phyloP scores from a whole-genome alignment of 2,113 vertebrate genomes.

The Nothocercus julius region DNA sequence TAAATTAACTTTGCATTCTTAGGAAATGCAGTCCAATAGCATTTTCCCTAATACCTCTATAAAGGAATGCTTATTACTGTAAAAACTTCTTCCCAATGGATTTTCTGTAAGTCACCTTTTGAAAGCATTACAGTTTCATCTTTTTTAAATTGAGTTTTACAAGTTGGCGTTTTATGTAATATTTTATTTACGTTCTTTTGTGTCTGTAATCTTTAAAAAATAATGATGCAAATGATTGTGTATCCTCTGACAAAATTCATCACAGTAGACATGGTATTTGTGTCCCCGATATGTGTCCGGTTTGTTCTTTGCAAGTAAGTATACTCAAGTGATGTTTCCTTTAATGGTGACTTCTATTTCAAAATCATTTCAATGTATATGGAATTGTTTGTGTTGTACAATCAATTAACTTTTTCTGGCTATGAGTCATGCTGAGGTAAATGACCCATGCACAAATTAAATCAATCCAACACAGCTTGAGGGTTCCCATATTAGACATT shows the following conservation, averaged over 20 bases:
- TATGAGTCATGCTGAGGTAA: not conserved
- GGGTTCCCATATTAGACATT: not conserved
- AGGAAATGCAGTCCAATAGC: not conserved
- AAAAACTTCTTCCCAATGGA: not conserved
- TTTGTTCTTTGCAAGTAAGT: not conserved
- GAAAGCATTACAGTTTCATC: not conserved
- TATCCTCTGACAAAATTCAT: not conserved
- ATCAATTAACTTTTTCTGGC: not conserved
- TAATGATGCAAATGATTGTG: not conserved
- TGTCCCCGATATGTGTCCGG: not conserved
- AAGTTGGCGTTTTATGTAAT: not conserved
- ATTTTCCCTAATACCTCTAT: not conserved
- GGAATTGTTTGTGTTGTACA: not conserved
- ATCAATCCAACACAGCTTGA: not conserved
- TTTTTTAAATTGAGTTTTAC: not conserved
- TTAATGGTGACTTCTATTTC: not conserved
- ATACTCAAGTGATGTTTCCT: not conserved
- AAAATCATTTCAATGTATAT: not conserved
- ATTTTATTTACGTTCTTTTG: not conserved
- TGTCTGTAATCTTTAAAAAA: not conserved
- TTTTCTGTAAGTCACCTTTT: not conserved
- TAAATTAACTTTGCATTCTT: not conserved
- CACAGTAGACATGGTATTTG: not conserved
- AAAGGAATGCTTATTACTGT: not conserved
- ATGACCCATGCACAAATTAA: not conserved